Evolutionary conservation across 2,888 invertebrate genomes (phyloP).

Genomic region (Temnothorax unifasciatus): DNA sequence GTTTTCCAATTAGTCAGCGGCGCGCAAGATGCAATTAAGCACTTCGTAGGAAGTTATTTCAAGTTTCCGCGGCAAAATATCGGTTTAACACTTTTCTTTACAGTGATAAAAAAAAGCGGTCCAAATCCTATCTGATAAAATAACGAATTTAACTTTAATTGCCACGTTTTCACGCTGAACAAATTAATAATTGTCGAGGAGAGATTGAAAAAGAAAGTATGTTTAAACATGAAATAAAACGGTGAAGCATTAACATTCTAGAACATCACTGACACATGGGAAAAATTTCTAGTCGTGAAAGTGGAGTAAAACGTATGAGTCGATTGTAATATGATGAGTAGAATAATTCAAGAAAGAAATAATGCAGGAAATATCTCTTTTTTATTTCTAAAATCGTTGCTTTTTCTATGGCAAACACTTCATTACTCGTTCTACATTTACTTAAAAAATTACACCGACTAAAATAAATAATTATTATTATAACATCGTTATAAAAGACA

Average conservation of each 20-base stretch:
- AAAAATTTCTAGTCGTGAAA: slow-evolving; percentile 48
- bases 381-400: background rate
- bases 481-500: background rate
- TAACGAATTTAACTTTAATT: slow-evolving; percentile 2
- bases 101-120: background rate
- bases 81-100: background rate
- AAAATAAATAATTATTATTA: background rate
- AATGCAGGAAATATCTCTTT: background rate
- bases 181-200: slow-evolving; percentile 10
- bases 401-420: background rate
- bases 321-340: slow-evolving; percentile 1
- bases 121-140: background rate
- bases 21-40: slow-evolving; percentile 21
- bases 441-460: background rate
- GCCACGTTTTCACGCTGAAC: background rate
- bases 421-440: background rate
- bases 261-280: slow-evolving; percentile 24
- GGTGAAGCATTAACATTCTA: slow-evolving; percentile 13
- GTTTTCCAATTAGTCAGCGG: slow-evolving; percentile 52
- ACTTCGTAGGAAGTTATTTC: slow-evolving; percentile 9
- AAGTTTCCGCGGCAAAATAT: slow-evolving; percentile 31
- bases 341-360: slow-evolving; percentile 19
- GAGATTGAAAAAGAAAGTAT: slow-evolving; percentile 32
- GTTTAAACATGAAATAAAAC: slow-evolving; percentile 28
- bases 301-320: slow-evolving; percentile 17